A percentile compares a stretch with the other conserved stretches of the same genome.
Conservation (phyloP, 2,797 vertebrate species). For the Galago senegalensis region DNA sequence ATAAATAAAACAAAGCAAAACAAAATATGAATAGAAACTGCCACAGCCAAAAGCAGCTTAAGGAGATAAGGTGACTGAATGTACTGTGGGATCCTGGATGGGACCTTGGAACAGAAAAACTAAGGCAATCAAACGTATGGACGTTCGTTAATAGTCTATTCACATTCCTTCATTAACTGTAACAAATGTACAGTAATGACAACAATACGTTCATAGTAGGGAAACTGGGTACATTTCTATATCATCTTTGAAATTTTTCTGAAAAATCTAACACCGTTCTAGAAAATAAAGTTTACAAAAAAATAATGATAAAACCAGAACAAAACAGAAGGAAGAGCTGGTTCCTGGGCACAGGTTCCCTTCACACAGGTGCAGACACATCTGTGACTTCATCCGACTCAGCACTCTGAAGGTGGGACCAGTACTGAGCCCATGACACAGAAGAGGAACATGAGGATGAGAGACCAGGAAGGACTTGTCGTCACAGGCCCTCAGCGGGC, state of each 20-base stretch:
- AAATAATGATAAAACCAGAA: background rate
- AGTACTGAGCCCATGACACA: background rate
- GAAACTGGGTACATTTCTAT: background rate
- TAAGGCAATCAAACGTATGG: background rate
- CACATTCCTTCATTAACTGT: background rate
- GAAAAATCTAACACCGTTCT: background rate
- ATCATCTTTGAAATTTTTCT: background rate
- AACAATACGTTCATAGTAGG: background rate
- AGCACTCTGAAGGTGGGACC: background rate
- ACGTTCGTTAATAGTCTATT: background rate
- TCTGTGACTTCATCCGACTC: background rate
- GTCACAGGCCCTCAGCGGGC: no score
- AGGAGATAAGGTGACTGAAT: background rate
- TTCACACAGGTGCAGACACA: fast-evolving
- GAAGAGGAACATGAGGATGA: background rate
- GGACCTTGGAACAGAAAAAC: background rate
- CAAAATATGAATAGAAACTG: background rate
- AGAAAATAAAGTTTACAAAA: slow-evolving; percentile 12
- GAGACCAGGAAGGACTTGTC: background rate
- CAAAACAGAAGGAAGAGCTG: background rate
- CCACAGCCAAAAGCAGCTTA: background rate
- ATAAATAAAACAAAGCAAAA: background rate
- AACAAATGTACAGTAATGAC: background rate
- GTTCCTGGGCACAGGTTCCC: background rate
- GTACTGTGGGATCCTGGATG: background rate